These are phyloP conservation scores for Hiodon tergisus DNA, from an alignment of 2,113 vertebrate species.

Conservation along the genomic window DNA sequence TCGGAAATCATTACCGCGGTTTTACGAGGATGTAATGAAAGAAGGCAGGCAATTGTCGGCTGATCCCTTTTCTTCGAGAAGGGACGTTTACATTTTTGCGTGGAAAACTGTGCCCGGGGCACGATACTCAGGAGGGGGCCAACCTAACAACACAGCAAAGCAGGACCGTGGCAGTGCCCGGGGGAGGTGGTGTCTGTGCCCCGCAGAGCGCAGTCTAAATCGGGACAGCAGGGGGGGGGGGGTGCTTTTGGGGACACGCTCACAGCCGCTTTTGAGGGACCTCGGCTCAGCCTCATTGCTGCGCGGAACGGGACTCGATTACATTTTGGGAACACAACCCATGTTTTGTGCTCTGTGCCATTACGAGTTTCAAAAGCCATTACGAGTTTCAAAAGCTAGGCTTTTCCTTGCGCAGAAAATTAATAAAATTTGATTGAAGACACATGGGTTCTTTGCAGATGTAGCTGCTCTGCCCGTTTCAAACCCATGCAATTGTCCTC, in stretches of 20 bases:
- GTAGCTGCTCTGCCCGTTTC: conserved; percentile 18
- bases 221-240: too few relatives aligned
- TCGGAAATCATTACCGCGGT: background rate
- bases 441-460: conserved; percentile 16
- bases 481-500: conserved; percentile 25
- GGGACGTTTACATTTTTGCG: background rate
- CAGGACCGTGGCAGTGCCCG: too few relatives aligned
- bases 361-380: background rate
- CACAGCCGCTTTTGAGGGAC: background rate
- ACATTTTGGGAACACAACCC: conserved; percentile 27
- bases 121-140: too few relatives aligned
- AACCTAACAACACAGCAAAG: too few relatives aligned
- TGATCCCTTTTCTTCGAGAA: background rate
- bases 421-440: conserved; percentile 18
- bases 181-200: too few relatives aligned
- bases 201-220: too few relatives aligned
- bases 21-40: conserved; percentile 8
- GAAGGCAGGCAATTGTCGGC: background rate
- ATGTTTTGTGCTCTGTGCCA: conserved; percentile 7
- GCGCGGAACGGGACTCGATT: conserved; percentile 3
- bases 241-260: background rate
- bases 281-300: background rate
- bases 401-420: conserved; percentile 16
- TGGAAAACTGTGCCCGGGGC: too few relatives aligned
- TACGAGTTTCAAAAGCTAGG: conserved; percentile 9